Percentiles rank a stretch among this genome's conserved stretches.
phyloP scores from a whole-genome alignment of 2,797 vertebrate species.

The Jordanella pulchra region DNA sequence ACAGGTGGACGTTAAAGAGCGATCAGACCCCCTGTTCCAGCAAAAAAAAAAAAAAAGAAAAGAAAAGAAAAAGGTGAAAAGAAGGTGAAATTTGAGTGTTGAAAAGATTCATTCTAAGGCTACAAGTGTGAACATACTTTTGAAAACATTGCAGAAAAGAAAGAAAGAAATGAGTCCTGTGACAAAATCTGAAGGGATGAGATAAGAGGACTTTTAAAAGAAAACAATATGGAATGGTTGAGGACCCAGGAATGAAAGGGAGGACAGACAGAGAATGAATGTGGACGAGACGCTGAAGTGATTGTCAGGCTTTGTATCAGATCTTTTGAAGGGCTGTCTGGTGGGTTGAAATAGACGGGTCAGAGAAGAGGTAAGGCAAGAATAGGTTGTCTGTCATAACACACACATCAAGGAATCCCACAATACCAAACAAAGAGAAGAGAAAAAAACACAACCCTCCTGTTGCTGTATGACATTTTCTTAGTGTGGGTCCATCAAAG shows the following conservation, averaged over 20 bases:
- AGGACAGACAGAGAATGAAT: conserved; percentile 19
- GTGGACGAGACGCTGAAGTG: conserved; percentile 26
- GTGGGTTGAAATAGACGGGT: conserved; percentile 36
- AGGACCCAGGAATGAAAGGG: conserved; percentile 38
- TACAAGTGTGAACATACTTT: not conserved
- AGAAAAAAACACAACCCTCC: conserved; percentile 20
- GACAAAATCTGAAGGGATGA: conserved; percentile 16
- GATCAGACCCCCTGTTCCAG: not conserved
- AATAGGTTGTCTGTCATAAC: conserved; percentile 25
- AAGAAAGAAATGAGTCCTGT: conserved; percentile 4
- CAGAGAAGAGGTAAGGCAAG: conserved; percentile 34
- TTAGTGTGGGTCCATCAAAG: conserved; percentile 18
- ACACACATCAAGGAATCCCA: conserved; percentile 32
- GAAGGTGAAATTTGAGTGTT: conserved; percentile 13
- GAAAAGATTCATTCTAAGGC: conserved; percentile 10
- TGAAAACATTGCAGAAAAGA: not conserved
- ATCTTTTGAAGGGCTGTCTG: conserved; percentile 44
- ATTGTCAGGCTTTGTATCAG: conserved; percentile 27
- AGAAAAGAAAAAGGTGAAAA: not conserved
- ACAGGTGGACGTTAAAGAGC: conserved; percentile 15
- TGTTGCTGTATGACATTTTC: conserved; percentile 26
- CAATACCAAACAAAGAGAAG: conserved; percentile 39
- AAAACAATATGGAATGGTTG: conserved; percentile 25
- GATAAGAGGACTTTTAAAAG: conserved; percentile 27
- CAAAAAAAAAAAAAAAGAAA: no score